Percentiles rank a stretch among this genome's conserved stretches.
Evolutionary conservation across 2,888 invertebrate genomes (phyloP).

Genomic region (Pyrrhosoma nymphula): DNA sequence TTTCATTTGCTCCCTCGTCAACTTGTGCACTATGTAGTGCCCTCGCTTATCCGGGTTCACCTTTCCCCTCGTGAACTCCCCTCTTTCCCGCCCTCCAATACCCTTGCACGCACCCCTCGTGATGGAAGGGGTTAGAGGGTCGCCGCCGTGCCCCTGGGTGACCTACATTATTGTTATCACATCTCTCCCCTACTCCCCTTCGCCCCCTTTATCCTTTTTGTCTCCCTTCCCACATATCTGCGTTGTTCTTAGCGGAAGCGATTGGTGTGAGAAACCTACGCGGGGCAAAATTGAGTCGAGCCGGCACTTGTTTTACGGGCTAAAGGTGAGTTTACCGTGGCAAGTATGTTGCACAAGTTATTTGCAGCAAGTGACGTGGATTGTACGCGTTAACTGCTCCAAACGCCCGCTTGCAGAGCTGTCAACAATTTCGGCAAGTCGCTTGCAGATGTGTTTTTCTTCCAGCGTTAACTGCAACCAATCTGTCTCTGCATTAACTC

Average conservation of each 20-base stretch:
- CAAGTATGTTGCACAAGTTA: too few relatives aligned
- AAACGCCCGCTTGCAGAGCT: too few relatives aligned
- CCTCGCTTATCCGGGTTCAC: not conserved
- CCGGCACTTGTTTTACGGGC: too few relatives aligned
- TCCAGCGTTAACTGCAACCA: too few relatives aligned
- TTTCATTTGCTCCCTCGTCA: not conserved
- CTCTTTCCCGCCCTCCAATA: not conserved
- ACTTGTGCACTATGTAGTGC: not conserved
- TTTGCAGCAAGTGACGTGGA: too few relatives aligned
- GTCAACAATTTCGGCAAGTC: too few relatives aligned
- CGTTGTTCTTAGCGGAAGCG: not conserved
- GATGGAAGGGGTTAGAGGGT: not conserved
- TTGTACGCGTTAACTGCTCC: too few relatives aligned
- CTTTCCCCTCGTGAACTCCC: not conserved
- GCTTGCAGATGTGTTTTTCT: too few relatives aligned
- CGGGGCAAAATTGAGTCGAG: too few relatives aligned
- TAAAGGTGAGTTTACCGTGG: too few relatives aligned
- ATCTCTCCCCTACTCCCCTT: not conserved
- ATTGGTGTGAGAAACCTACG: too few relatives aligned
- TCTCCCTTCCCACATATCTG: not conserved
- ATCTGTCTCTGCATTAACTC: too few relatives aligned
- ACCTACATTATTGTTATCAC: conserved; percentile 24
- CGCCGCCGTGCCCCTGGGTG: not conserved
- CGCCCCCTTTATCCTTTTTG: not conserved
- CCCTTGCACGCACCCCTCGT: not conserved